phyloP scores from a whole-genome alignment of 2,113 vertebrate genomes.

The Callipepla squamata region DNA sequence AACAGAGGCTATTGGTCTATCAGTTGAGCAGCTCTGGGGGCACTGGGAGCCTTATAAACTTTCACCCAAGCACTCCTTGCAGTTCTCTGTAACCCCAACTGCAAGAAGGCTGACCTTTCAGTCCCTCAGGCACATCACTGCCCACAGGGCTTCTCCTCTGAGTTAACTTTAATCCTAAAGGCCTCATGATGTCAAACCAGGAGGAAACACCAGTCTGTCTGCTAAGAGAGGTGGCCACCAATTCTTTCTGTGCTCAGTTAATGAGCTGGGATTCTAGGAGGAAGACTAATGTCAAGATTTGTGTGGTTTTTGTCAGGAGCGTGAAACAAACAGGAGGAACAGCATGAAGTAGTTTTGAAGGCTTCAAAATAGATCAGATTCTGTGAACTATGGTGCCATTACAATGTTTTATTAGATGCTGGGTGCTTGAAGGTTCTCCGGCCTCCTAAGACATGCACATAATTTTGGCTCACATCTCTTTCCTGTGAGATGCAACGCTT shows the following conservation, averaged over 20 bases:
- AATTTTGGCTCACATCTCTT: not conserved
- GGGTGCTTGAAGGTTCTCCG: not conserved
- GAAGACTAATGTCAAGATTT: not conserved
- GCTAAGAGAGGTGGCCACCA: not conserved
- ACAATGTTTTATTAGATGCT: not conserved
- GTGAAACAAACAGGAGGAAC: not conserved
- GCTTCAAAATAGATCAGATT: not conserved
- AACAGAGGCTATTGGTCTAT: not conserved
- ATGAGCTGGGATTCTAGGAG: not conserved
- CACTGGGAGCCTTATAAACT: not conserved
- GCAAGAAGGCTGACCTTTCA: not conserved
- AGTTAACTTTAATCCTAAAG: rapidly evolving
- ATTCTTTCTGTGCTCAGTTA: not conserved
- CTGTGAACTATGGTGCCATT: not conserved
- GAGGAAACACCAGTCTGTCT: not conserved
- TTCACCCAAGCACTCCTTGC: not conserved
- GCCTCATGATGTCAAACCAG: rapidly evolving
- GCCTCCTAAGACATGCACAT: not conserved
- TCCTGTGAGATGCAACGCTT: not conserved
- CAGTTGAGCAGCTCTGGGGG: not conserved
- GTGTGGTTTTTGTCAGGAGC: not conserved
- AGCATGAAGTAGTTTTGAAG: not conserved
- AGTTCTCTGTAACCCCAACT: not conserved
- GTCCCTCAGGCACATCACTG: rapidly evolving
- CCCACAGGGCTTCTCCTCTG: not conserved